Percentiles rank a stretch among this genome's conserved stretches.
phyloP scores from a whole-genome alignment of 2,888 invertebrate genomes.

The Phytoseiulus persimilis region DNA sequence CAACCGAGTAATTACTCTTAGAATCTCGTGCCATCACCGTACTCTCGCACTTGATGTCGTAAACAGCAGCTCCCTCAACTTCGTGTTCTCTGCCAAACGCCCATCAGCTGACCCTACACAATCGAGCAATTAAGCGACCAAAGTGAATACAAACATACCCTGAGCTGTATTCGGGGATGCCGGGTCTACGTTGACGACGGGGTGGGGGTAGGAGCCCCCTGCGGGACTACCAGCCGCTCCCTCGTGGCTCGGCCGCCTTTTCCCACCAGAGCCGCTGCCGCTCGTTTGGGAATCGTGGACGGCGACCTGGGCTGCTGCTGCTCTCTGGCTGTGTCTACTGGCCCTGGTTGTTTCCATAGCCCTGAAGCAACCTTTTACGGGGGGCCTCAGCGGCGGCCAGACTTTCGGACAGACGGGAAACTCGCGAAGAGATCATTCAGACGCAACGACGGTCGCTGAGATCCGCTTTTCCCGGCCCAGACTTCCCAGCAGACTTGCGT shows the following conservation, averaged over 20 bases:
- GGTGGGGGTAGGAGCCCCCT: background rate
- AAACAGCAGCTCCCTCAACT: background rate
- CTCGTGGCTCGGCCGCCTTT: background rate
- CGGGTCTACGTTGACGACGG: background rate
- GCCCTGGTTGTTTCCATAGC: conserved; percentile 38
- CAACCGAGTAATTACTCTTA: background rate
- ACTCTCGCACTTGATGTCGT: background rate
- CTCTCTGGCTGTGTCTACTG: conserved; percentile 38
- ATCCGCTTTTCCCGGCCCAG: background rate
- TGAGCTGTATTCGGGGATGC: background rate
- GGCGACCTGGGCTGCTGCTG: conserved; percentile 22
- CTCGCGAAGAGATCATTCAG: conserved; percentile 36
- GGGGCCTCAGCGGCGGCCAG: conserved; percentile 5
- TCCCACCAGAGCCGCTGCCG: conserved; percentile 5
- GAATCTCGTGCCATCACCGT: background rate
- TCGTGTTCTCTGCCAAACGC: background rate
- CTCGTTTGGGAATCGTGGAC: background rate
- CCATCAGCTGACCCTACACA: background rate
- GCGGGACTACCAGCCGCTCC: background rate
- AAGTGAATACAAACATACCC: background rate
- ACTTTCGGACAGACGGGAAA: conserved; percentile 9
- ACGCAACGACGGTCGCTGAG: background rate
- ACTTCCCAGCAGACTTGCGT: background rate
- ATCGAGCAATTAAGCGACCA: background rate
- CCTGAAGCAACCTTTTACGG: background rate